A percentile compares a stretch with the other conserved stretches of the same genome.
These are phyloP conservation scores for Leucophenga montana DNA, from an alignment of 2,888 invertebrate genomes.

Conservation along the genomic window DNA sequence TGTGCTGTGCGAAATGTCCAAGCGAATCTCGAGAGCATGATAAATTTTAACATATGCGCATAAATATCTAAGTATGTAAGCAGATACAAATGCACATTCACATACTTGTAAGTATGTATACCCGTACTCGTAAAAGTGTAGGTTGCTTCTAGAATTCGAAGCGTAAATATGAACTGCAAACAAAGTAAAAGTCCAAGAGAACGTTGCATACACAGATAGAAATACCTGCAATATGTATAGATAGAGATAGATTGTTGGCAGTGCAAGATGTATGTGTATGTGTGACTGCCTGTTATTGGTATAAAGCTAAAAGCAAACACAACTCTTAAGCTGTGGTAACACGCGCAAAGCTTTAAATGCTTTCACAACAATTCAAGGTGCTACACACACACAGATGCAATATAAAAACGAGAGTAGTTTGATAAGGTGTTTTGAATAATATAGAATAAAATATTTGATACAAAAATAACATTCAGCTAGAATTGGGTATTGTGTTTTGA, in stretches of 20 bases:
- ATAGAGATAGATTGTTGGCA: not conserved
- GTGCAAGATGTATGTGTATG: not conserved
- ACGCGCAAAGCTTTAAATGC: slow-evolving; percentile 20
- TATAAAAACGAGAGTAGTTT: too few relatives aligned
- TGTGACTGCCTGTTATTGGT: not conserved
- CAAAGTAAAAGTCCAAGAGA: not conserved
- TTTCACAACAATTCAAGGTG: not conserved
- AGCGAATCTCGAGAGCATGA: slow-evolving; percentile 25
- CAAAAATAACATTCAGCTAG: too few relatives aligned
- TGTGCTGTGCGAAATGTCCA: slow-evolving; percentile 36
- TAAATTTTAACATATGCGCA: slow-evolving; percentile 27
- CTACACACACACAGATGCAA: not conserved
- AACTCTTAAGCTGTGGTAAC: slow-evolving; percentile 21
- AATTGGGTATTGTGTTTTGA: too few relatives aligned
- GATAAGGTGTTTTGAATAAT: too few relatives aligned
- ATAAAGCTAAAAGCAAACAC: slow-evolving; percentile 16
- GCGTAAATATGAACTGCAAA: slow-evolving; percentile 16
- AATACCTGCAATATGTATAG: not conserved
- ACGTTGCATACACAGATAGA: not conserved
- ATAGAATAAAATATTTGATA: too few relatives aligned
- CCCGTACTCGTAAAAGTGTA: too few relatives aligned
- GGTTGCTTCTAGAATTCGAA: slow-evolving; percentile 7
- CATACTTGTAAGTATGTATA: too few relatives aligned
- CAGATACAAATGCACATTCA: slow-evolving; percentile 27
- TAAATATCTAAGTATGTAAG: not conserved